Evolutionary conservation across 2,113 vertebrate species (phyloP).

Genomic region (Bos javanicus): DNA sequence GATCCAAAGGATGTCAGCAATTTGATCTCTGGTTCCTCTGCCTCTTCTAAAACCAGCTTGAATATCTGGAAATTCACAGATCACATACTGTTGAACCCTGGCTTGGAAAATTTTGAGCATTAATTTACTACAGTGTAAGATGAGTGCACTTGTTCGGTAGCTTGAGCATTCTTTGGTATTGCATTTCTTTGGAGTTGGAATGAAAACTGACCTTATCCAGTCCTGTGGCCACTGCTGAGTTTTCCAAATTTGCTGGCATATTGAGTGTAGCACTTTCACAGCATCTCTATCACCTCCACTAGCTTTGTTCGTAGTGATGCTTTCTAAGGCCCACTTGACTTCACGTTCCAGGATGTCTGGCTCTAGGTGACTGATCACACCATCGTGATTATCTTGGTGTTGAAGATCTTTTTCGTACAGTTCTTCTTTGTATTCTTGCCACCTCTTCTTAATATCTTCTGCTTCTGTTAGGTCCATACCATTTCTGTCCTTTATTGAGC

Average conservation of each 20-base stretch:
- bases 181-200: too few relatives aligned
- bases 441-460: neutral
- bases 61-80: neutral
- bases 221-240: neutral
- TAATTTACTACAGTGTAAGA: too few relatives aligned
- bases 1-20: neutral
- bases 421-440: neutral
- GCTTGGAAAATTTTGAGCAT: neutral
- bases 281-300: neutral
- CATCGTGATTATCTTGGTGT: neutral
- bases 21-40: neutral
- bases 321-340: neutral
- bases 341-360: neutral
- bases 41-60: neutral
- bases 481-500: neutral
- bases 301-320: neutral
- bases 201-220: too few relatives aligned
- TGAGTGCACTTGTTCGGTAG: too few relatives aligned
- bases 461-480: neutral
- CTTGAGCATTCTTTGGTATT: too few relatives aligned
- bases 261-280: neutral
- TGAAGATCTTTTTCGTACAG: neutral
- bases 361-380: neutral
- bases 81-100: neutral
- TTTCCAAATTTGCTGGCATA: neutral